Evolutionary conservation across 2,888 invertebrate species (phyloP).

Genomic region (Chrysotoxum bicinctum): DNA sequence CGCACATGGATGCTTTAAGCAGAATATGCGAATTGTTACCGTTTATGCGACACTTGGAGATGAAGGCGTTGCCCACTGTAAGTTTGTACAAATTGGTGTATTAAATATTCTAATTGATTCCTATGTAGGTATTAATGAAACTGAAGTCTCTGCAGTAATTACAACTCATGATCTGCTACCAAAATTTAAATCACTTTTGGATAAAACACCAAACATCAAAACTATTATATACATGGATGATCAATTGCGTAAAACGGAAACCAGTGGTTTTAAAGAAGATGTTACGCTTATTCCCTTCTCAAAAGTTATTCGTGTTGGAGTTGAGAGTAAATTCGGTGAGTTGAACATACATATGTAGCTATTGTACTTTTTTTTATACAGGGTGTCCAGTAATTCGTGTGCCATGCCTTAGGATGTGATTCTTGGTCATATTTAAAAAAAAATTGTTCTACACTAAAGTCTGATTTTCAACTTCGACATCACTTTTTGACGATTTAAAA

Average conservation of each 20-base stretch:
- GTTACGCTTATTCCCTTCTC: constrained; percentile 89
- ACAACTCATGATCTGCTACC: constrained; percentile 95
- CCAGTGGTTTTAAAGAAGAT: constrained; percentile 87
- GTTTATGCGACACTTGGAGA: constrained; percentile 98
- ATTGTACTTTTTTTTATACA: too few species aligned
- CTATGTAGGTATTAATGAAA: constrained; percentile 90
- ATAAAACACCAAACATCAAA: constrained; percentile 88
- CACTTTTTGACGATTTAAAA: too few species aligned
- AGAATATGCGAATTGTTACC: constrained; percentile 96
- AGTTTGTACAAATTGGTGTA: constrained; percentile 30
- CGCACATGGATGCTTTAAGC: constrained; percentile 97
- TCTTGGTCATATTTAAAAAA: too few species aligned
- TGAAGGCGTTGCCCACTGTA: constrained; percentile 96
- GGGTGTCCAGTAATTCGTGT: too few species aligned
- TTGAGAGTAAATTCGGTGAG: constrained; percentile 82
- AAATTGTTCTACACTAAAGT: too few species aligned
- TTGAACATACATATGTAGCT: too few species aligned
- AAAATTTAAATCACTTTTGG: constrained; percentile 91
- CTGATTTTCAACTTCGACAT: too few species aligned
- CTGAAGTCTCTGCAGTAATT: constrained; percentile 95
- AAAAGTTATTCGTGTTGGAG: constrained; percentile 85
- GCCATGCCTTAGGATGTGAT: too few species aligned
- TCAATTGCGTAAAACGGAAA: constrained; percentile 88
- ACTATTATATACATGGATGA: constrained; percentile 94
- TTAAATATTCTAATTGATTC: background rate